These are phyloP conservation scores for Chydorus sphaericus DNA, from an alignment of 2,888 invertebrate genomes.

Conservation along the genomic window DNA sequence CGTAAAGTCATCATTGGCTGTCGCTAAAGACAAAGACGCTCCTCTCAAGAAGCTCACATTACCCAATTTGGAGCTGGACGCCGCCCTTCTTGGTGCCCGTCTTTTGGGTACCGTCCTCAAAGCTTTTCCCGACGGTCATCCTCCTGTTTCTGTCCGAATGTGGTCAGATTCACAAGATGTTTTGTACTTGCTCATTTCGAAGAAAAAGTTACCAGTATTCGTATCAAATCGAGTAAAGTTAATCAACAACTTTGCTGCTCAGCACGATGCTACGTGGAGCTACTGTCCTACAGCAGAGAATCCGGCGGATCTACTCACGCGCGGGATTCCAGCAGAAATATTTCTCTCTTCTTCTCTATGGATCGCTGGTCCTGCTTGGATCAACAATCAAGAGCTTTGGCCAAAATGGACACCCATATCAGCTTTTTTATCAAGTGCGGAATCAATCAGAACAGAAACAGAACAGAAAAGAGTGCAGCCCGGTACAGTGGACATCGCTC, in stretches of 20 bases:
- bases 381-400: not conserved
- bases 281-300: not conserved
- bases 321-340: not conserved
- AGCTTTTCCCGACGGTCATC: not conserved
- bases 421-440: no score
- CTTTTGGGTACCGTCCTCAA: not conserved
- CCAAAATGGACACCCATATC: no score
- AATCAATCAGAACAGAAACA: no score
- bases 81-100: not conserved
- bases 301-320: conserved; percentile 5
- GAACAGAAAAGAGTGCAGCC: no score
- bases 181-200: not conserved
- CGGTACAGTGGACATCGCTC: no score
- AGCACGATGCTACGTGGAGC: not conserved
- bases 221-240: not conserved
- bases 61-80: not conserved
- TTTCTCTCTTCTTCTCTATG: not conserved
- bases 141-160: not conserved
- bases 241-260: not conserved
- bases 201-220: no score
- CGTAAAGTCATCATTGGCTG: not conserved
- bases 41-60: not conserved
- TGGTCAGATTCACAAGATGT: not conserved
- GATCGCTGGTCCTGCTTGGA: not conserved
- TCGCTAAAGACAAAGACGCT: not conserved